Conservation (phyloP, 2,113 vertebrate genomes). For the Rhinoderma darwinii region DNA sequence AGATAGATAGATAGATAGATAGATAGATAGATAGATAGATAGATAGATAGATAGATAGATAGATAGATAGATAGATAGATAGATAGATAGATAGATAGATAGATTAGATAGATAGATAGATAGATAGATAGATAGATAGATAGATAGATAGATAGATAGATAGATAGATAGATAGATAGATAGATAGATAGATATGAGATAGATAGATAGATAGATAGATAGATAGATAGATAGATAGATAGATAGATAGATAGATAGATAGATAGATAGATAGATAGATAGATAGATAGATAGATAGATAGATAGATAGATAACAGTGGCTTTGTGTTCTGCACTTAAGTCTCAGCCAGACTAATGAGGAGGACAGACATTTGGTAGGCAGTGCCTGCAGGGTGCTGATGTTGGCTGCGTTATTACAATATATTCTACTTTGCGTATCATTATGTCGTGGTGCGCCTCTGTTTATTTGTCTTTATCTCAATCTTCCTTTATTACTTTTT, state of each 20-base stretch:
- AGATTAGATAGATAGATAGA: no score
- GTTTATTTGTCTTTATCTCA: conserved; percentile 55
- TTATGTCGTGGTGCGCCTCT: conserved; percentile 26
- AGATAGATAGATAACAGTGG: neutral
- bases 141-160: neutral
- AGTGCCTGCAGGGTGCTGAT: conserved; percentile 44
- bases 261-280: no score
- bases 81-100: neutral
- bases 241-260: no score
- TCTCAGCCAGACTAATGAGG: conserved; percentile 42
- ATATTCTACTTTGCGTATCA: conserved; percentile 39
- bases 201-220: no score
- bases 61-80: neutral
- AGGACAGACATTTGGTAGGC: conserved; percentile 22
- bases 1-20: neutral
- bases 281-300: neutral
- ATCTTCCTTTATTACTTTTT: conserved; percentile 51
- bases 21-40: neutral
- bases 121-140: neutral
- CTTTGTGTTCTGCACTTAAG: neutral
- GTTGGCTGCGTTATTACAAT: conserved; percentile 36
- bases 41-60: neutral
- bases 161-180: no score
- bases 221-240: no score
- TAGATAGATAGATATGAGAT: no score